These are phyloP conservation scores for Corvus moneduloides DNA, from an alignment of 2,113 vertebrate genomes.

Conservation along the genomic window DNA sequence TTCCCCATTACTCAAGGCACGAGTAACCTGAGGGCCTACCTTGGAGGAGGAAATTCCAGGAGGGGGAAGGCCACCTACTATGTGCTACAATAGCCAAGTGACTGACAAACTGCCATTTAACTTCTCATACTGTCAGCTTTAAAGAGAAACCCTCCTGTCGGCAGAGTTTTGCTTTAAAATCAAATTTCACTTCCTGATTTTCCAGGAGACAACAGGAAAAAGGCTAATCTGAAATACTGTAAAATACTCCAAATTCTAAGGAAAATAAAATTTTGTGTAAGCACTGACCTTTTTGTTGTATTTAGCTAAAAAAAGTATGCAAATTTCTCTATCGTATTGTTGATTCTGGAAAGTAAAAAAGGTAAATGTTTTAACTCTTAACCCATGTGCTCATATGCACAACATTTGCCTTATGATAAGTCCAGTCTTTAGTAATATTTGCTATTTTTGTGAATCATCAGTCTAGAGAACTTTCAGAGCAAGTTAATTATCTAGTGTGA, in stretches of 20 bases:
- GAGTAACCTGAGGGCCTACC: conserved; percentile 35
- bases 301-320: not conserved
- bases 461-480: not conserved
- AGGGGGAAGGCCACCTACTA: conserved; percentile 10
- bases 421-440: not conserved
- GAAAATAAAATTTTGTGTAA: not conserved
- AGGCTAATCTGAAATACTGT: not conserved
- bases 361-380: not conserved
- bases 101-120: conserved; percentile 10
- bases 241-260: not conserved
- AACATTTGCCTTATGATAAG: not conserved
- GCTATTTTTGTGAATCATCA: not conserved
- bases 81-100: conserved; percentile 2
- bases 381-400: rapidly evolving
- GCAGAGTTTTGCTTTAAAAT: not conserved
- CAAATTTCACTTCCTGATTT: not conserved
- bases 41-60: conserved; percentile 51
- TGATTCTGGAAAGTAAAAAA: not conserved
- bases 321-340: not conserved
- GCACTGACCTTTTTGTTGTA: not conserved
- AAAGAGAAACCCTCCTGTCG: not conserved
- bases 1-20: not conserved
- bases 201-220: not conserved
- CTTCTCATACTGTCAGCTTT: not conserved
- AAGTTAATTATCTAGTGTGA: not conserved